Evolutionary conservation across 2,113 vertebrate species (phyloP).

Genomic region (Melanotaenia duboulayi): DNA sequence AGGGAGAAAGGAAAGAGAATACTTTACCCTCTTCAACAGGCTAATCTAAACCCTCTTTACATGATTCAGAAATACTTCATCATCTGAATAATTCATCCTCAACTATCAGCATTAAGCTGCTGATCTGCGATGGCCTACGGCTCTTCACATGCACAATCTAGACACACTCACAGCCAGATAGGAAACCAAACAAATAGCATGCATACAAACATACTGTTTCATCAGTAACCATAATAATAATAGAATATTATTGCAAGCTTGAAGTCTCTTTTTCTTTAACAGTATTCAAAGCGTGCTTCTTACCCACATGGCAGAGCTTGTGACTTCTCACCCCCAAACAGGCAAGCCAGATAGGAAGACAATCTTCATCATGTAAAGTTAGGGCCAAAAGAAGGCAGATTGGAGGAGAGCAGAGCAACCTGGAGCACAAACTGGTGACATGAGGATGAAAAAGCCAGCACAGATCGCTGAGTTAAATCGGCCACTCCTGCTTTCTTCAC

Average conservation of each 20-base stretch:
- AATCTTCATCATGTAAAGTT: conserved; percentile 42
- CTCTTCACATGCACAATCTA: conserved; percentile 49
- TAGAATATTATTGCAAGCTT: conserved; percentile 17
- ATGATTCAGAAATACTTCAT: conserved; percentile 63
- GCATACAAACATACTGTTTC: conserved; percentile 19
- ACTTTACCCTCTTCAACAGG: conserved; percentile 48
- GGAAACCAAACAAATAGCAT: conserved; percentile 53
- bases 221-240: conserved; percentile 18
- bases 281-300: conserved; percentile 29
- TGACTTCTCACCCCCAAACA: conserved; percentile 39
- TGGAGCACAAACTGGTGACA: conserved; percentile 47
- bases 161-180: conserved; percentile 39
- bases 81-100: conserved; percentile 70
- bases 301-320: conserved; percentile 56
- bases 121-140: conserved; percentile 39
- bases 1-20: conserved; percentile 32
- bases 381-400: conserved; percentile 15
- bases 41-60: conserved; percentile 56
- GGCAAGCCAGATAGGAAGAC: conserved; percentile 12
- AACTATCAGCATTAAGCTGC: conserved; percentile 48
- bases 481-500: conserved; percentile 58
- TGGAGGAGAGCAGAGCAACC: conserved; percentile 37
- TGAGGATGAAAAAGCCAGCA: conserved; percentile 53
- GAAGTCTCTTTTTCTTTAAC: conserved; percentile 19
- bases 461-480: conserved; percentile 45